A percentile compares a stretch with the other conserved stretches of the same genome.
phyloP scores from a whole-genome alignment of 2,113 vertebrate genomes.

The Dolichotis patagonum region DNA sequence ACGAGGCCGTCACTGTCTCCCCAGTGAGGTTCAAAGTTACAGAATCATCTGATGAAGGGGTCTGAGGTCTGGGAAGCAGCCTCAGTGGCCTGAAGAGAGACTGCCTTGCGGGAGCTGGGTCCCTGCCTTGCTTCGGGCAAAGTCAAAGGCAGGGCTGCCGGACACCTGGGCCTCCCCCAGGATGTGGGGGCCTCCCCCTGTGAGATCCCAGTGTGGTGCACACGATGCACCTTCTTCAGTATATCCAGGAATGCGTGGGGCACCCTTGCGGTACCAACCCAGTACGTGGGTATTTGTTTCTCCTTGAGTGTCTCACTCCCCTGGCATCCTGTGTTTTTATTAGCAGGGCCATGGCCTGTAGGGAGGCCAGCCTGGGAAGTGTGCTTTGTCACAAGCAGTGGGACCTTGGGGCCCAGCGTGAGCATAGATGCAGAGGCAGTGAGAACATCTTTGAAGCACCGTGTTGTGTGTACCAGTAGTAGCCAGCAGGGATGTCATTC shows the following conservation, averaged over 20 bases:
- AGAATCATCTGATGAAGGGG: not conserved
- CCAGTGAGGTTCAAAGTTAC: not conserved
- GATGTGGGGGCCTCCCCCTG: too few relatives aligned
- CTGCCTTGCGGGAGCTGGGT: too few relatives aligned
- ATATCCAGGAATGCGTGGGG: not conserved
- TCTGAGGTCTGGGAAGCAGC: not conserved
- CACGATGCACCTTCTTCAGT: not conserved
- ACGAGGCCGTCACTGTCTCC: not conserved
- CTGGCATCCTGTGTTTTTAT: not conserved
- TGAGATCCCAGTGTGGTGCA: not conserved
- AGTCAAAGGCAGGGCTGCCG: not conserved
- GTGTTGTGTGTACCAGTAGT: rapidly evolving
- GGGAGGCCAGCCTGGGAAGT: not conserved
- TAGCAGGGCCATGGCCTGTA: not conserved
- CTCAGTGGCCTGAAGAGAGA: not conserved
- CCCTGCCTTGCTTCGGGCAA: not conserved
- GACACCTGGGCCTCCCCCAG: not conserved
- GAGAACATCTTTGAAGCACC: not conserved
- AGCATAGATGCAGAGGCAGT: not conserved
- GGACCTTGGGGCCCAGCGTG: not conserved
- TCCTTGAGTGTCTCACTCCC: not conserved
- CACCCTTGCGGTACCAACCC: not conserved
- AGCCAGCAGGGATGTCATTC: too few relatives aligned
- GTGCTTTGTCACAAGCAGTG: too few relatives aligned
- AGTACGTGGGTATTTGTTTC: not conserved